These are phyloP conservation scores for Origma solitaria DNA, from an alignment of 2,113 vertebrate species.

Conservation along the genomic window DNA sequence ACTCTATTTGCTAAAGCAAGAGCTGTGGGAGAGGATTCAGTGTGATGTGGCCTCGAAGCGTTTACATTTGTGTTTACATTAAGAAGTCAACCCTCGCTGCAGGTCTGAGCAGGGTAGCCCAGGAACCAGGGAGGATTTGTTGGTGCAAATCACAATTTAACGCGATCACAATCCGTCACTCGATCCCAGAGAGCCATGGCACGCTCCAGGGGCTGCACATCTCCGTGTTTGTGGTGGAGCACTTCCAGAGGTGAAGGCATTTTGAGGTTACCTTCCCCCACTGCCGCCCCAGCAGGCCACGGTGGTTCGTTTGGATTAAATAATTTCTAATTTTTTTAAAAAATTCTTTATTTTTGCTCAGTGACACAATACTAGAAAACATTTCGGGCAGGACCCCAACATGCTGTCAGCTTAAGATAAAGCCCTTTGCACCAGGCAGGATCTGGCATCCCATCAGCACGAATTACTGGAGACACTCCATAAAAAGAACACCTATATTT, in stretches of 20 bases:
- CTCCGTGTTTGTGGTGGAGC: slow-evolving; percentile 24
- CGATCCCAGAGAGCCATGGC: neutral
- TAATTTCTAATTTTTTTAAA: neutral
- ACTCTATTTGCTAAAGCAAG: neutral
- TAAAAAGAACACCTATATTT: neutral
- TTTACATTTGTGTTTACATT: neutral
- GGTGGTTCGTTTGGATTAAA: neutral
- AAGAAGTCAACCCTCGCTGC: neutral
- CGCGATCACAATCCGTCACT: neutral
- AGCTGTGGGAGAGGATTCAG: neutral
- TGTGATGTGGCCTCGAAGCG: neutral
- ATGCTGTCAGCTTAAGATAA: neutral
- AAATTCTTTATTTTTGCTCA: neutral
- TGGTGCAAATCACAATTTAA: too few species aligned
- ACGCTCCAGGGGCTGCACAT: neutral
- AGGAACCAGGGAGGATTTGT: neutral
- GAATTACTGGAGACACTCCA: neutral
- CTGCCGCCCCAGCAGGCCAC: accelerated
- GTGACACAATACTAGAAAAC: neutral
- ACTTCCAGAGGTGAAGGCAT: slow-evolving; percentile 19
- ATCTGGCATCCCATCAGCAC: neutral
- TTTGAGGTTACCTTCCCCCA: neutral
- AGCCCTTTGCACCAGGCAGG: neutral
- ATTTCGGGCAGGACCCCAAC: neutral
- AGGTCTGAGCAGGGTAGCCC: slow-evolving; percentile 2